Evolutionary conservation across 2,797 vertebrate genomes (phyloP).

Genomic region (Cebuella pygmaea): DNA sequence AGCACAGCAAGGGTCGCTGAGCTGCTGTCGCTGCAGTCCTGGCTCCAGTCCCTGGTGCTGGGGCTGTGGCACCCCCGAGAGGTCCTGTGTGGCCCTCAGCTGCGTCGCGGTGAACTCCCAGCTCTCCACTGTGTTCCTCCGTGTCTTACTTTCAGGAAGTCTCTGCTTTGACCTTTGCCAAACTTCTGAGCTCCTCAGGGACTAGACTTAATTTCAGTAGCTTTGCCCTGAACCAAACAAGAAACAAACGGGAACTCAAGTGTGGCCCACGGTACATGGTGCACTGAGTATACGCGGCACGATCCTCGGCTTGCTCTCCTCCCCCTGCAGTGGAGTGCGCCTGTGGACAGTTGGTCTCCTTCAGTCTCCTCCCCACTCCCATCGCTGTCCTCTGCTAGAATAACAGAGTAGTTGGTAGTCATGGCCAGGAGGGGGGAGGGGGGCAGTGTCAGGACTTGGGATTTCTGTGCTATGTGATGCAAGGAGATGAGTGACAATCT

Average conservation of each 20-base stretch:
- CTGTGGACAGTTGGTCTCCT: background rate
- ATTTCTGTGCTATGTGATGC: background rate
- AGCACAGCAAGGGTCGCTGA: background rate
- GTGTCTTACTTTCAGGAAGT: background rate
- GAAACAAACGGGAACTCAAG: background rate
- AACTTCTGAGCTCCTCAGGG: slow-evolving; percentile 33
- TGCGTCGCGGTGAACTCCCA: background rate
- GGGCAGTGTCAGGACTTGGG: background rate
- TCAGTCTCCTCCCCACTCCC: background rate
- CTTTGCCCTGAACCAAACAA: background rate
- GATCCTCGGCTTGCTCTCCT: background rate
- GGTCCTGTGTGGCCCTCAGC: background rate
- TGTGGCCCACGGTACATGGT: fast-evolving
- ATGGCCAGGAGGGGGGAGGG: background rate
- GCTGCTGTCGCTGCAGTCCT: background rate
- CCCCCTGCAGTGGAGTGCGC: background rate
- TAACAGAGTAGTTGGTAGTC: background rate
- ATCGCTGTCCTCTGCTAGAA: background rate
- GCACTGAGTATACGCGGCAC: fast-evolving
- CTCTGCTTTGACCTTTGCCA: slow-evolving; percentile 6
- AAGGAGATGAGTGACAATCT: background rate
- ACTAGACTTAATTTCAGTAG: slow-evolving; percentile 19
- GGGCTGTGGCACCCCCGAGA: background rate
- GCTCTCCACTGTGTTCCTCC: background rate
- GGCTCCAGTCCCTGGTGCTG: background rate